Conservation (phyloP, 2,888 invertebrate genomes). For the Melitaea athalia region DNA sequence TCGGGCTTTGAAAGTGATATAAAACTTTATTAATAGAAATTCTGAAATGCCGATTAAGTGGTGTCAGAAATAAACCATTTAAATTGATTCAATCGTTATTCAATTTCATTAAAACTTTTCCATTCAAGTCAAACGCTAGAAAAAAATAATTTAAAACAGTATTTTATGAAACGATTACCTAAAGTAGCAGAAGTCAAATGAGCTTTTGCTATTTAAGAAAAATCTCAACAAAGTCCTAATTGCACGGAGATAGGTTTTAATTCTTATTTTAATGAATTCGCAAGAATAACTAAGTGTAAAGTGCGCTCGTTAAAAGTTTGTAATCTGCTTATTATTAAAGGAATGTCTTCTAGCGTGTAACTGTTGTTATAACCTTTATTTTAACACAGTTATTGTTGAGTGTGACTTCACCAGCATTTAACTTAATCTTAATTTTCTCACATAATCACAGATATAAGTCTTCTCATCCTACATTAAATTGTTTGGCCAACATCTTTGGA, state of each 20-base stretch:
- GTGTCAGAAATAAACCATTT: neutral
- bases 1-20: too few relatives aligned
- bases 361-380: conserved; percentile 16
- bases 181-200: neutral
- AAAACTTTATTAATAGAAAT: too few relatives aligned
- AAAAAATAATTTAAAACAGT: neutral
- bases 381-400: conserved; percentile 8
- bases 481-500: too few relatives aligned
- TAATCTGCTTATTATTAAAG: conserved; percentile 37
- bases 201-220: neutral
- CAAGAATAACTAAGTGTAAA: conserved; percentile 34
- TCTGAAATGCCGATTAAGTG: too few relatives aligned
- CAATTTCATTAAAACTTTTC: neutral
- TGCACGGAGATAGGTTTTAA: conserved; percentile 24
- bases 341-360: conserved; percentile 25
- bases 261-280: conserved; percentile 33
- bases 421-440: too few relatives aligned
- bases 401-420: neutral
- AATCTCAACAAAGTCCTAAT: conserved; percentile 15
- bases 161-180: neutral
- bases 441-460: too few relatives aligned
- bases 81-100: neutral
- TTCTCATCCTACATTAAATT: too few relatives aligned
- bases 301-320: conserved; percentile 37
- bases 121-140: neutral